These are phyloP conservation scores for Cavia porcellus DNA, from an alignment of 2,113 vertebrate genomes.

Conservation along the genomic window DNA sequence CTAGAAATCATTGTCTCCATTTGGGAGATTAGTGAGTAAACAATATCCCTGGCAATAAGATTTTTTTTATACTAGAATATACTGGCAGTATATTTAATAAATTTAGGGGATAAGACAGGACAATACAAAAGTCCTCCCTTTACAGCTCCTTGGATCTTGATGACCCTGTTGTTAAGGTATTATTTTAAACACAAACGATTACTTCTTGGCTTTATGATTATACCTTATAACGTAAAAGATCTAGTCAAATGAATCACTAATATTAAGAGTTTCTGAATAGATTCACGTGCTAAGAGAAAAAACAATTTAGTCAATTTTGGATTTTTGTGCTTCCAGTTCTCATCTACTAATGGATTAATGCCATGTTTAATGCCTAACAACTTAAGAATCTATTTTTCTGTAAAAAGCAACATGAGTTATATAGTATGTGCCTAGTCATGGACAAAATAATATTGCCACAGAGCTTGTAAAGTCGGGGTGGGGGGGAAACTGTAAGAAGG, in stretches of 20 bases:
- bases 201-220: conserved; percentile 37
- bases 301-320: conserved; percentile 3
- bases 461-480: background rate
- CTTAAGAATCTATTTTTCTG: conserved; percentile 66
- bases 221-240: conserved; percentile 47
- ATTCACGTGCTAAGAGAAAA: background rate
- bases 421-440: conserved; percentile 51
- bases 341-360: conserved; percentile 22
- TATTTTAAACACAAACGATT: conserved; percentile 52
- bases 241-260: conserved; percentile 41
- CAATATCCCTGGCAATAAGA: background rate
- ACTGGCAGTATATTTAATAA: background rate
- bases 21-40: conserved; percentile 46
- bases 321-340: conserved; percentile 49
- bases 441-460: conserved; percentile 80
- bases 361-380: conserved; percentile 49
- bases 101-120: background rate
- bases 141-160: conserved; percentile 20
- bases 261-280: conserved; percentile 36
- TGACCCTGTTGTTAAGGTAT: background rate
- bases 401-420: background rate
- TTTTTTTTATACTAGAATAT: conserved; percentile 15
- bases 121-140: background rate
- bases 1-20: conserved; percentile 61
- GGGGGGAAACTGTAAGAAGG: conserved; percentile 59